These are phyloP conservation scores for Hydropotes inermis DNA, from an alignment of 2,113 vertebrate species.

Conservation along the genomic window DNA sequence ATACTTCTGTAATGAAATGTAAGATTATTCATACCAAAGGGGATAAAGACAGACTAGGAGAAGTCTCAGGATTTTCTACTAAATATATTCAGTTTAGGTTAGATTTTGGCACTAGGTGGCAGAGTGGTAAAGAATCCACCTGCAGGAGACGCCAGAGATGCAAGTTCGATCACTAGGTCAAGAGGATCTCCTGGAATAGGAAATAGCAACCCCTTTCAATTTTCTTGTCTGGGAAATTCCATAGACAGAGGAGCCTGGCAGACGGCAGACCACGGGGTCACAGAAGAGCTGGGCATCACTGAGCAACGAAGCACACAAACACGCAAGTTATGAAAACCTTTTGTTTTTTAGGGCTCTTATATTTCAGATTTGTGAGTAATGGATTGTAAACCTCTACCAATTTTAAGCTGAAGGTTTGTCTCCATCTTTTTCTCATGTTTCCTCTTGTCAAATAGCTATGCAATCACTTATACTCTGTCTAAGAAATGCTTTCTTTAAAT, in stretches of 20 bases:
- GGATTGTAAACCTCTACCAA: background rate
- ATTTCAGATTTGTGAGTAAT: background rate
- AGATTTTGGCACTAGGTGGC: background rate
- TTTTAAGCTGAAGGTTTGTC: background rate
- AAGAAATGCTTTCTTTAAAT: background rate
- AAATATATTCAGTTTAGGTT: background rate
- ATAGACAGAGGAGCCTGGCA: background rate
- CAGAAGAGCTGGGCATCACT: background rate
- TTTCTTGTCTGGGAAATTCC: background rate
- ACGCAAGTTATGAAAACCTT: background rate
- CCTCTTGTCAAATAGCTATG: background rate
- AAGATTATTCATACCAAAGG: background rate
- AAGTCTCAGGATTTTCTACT: background rate
- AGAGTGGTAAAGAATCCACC: background rate
- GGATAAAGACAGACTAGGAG: background rate
- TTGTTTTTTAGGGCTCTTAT: background rate
- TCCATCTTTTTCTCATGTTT: background rate
- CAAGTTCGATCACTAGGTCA: background rate
- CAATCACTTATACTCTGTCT: background rate
- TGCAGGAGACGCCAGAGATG: background rate
- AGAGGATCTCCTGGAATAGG: background rate
- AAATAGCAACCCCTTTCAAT: background rate
- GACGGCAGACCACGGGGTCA: background rate
- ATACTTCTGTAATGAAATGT: background rate
- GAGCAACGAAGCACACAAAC: background rate